These are phyloP conservation scores for Drosophila serrata DNA, from an alignment of 1,140 invertebrate genomes.

Conservation along the genomic window DNA sequence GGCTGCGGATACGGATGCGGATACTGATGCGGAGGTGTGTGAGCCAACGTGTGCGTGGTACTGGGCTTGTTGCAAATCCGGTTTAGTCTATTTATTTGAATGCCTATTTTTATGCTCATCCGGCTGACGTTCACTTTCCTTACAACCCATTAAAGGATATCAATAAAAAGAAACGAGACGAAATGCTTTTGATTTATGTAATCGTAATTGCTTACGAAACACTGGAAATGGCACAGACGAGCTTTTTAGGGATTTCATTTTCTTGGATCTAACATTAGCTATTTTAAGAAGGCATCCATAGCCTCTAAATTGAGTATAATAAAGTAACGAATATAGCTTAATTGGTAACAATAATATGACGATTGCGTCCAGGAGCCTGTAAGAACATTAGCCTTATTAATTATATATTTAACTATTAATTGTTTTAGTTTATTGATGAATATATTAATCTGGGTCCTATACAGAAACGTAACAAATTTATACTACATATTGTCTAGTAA, in stretches of 20 bases:
- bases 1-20: constrained; percentile 38
- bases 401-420: not conserved
- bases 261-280: no score
- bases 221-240: not conserved
- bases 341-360: no score
- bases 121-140: constrained; percentile 54
- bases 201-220: constrained; percentile 55
- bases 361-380: not conserved
- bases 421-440: not conserved
- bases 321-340: no score
- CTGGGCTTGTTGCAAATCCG: constrained; percentile 69
- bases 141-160: constrained; percentile 25
- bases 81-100: constrained; percentile 80
- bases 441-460: no score
- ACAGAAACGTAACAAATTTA: no score
- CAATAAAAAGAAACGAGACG: constrained; percentile 32
- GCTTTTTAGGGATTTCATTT: not conserved
- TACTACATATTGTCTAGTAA: no score
- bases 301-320: no score
- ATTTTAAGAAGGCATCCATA: not conserved
- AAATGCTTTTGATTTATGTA: constrained; percentile 71
- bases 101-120: constrained; percentile 79
- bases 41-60: constrained; percentile 30
- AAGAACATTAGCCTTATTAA: not conserved
- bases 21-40: constrained; percentile 52